These are phyloP conservation scores for Apeltes quadracus DNA, from an alignment of 2,113 vertebrate species.

Conservation along the genomic window DNA sequence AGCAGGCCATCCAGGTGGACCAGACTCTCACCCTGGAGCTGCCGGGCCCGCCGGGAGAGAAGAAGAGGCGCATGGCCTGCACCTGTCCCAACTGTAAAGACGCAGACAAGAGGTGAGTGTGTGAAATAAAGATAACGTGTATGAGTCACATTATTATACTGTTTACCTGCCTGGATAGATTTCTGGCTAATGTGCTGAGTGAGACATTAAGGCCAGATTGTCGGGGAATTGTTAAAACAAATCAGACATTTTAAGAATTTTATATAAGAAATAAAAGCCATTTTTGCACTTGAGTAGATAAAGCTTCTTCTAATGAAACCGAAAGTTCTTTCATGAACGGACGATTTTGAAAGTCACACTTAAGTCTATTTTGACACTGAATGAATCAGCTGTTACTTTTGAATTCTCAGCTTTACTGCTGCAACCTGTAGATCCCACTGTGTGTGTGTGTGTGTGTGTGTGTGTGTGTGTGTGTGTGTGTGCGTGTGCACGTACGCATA, in stretches of 20 bases:
- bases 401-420: not conserved
- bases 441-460: not conserved
- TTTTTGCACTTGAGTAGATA: not conserved
- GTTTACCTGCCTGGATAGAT: not conserved
- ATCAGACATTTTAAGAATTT: not conserved
- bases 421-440: not conserved
- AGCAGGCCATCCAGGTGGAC: constrained; percentile 89
- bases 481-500: too few relatives aligned
- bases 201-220: not conserved
- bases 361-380: not conserved
- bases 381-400: not conserved
- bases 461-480: not conserved
- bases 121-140: not conserved
- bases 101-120: constrained; percentile 89
- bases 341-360: not conserved
- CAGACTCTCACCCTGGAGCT: constrained; percentile 89
- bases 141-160: not conserved
- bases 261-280: not conserved
- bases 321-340: not conserved
- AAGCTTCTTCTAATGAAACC: not conserved
- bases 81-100: constrained; percentile 99
- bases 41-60: constrained; percentile 87
- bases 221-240: not conserved
- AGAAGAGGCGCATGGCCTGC: constrained; percentile 94
- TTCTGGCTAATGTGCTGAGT: not conserved